Conservation (phyloP, 2,888 invertebrate genomes). For the Deilephila elpenor region DNA sequence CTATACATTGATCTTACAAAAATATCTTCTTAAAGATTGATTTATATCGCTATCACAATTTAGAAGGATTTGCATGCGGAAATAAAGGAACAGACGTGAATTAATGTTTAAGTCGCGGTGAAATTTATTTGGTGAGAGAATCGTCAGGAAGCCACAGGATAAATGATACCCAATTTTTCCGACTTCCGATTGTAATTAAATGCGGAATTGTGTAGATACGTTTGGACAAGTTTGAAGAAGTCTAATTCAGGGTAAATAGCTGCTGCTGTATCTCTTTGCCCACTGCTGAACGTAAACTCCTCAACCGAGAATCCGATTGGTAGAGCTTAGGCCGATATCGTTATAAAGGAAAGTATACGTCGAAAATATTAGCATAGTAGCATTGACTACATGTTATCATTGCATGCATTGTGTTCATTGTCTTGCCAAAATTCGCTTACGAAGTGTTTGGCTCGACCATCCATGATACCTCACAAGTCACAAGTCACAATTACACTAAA, state of each 20-base stretch:
- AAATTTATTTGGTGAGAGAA: constrained; percentile 1
- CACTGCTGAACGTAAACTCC: too few species aligned
- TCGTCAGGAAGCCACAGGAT: constrained; percentile 4
- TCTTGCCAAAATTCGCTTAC: too few species aligned
- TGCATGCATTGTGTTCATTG: too few species aligned
- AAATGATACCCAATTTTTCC: background rate
- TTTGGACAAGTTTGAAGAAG: background rate
- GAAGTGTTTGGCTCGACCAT: too few species aligned
- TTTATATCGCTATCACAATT: background rate
- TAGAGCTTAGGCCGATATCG: too few species aligned
- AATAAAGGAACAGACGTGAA: background rate
- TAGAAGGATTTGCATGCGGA: constrained; percentile 1
- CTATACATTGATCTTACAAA: background rate
- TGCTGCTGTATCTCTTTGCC: too few species aligned
- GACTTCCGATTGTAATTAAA: background rate
- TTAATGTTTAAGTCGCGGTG: background rate
- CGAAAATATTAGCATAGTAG: too few species aligned
- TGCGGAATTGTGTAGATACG: background rate
- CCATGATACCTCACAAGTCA: too few species aligned
- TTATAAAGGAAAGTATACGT: too few species aligned
- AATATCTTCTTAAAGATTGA: background rate
- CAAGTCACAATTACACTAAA: too few species aligned
- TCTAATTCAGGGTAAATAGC: background rate
- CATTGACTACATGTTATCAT: too few species aligned
- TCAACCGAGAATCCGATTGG: too few species aligned